Evolutionary conservation across 1,140 invertebrate genomes (phyloP), one percentile per base, ranked within the genome.

Genomic region (Ceratina japonica): DNA sequence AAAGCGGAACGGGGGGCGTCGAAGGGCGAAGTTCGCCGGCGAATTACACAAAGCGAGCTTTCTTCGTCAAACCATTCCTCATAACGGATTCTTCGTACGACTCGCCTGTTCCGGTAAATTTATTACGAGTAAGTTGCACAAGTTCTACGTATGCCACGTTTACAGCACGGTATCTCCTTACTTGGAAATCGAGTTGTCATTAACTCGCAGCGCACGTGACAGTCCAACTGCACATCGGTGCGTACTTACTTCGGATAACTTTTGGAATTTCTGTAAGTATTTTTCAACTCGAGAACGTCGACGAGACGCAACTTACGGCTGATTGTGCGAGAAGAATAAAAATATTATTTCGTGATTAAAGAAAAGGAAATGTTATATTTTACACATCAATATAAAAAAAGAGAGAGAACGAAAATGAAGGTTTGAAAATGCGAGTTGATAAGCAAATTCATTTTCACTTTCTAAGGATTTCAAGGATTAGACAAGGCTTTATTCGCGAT

Each of bases 11-110:
- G 22, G 20, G 15, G 18, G 10, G 52, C 10, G 20, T 18, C 13
- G 61, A 31, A 44, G 44, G 61, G 24, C 49, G 59, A 63, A 78
- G 75, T 63, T 82, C 18, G 52, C 22, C n/a, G 51, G 22, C 16
- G 65, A 63, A 78, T 65, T n/a, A 24, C 12, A 72, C 49, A 63
- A 22, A 54, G 51, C 12, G 4, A 22, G 37, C 59, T 51, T 31
- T 24, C 58, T 63, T 37, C 49, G n/a, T 18, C 8, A 22, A 15
- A 44, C 24, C 63, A 12, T 51, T 16, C 7, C 22, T 20, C 54
- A 44, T 37, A 78, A 78, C 15, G 18, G 15, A 20, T 24, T 64
- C 68, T 37, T 27, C 24, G n/a, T 56, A 16, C 24, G 15, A 15
- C 52, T 44, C 66, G n/a, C 51, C 27, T 52, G 59, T n/a, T 27